Evolutionary conservation across 2,888 invertebrate species (phyloP).

Genomic region (Cephonodes hylas): DNA sequence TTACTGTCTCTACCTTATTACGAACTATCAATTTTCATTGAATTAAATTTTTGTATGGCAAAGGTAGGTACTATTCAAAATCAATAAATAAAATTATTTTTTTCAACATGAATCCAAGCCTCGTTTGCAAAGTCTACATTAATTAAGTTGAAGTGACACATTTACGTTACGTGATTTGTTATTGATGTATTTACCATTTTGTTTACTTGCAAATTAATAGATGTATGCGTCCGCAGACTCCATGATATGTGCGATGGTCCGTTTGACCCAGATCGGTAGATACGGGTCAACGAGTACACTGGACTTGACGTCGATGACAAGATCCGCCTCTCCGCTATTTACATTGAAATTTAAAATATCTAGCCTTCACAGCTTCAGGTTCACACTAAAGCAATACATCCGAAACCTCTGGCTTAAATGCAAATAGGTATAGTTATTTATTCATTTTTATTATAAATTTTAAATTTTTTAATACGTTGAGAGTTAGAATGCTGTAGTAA

Average conservation of each 20-base stretch:
- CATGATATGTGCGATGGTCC: constrained; percentile 53
- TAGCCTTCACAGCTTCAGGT: background rate
- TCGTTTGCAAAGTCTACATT: background rate
- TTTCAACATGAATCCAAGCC: too few relatives aligned
- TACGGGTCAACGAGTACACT: constrained; percentile 59
- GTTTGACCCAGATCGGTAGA: constrained; percentile 69
- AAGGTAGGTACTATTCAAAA: too few relatives aligned
- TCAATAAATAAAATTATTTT: too few relatives aligned
- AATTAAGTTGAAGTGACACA: background rate
- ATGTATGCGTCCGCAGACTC: constrained; percentile 36
- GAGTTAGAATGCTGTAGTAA: too few relatives aligned
- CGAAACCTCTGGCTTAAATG: background rate
- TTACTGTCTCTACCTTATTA: too few relatives aligned
- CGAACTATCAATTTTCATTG: too few relatives aligned
- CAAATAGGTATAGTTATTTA: background rate
- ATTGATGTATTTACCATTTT: background rate
- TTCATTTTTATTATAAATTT: too few relatives aligned
- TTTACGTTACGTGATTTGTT: background rate
- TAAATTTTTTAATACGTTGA: too few relatives aligned
- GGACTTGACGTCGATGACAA: constrained; percentile 42
- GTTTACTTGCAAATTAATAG: constrained; percentile 16
- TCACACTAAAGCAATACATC: background rate
- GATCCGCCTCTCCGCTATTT: constrained; percentile 48
- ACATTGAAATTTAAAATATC: constrained; percentile 49
- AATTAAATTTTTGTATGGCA: too few relatives aligned